Percentiles rank a stretch among this genome's conserved stretches.
These are phyloP conservation scores for Drosophila koepferae DNA, from an alignment of 2,888 invertebrate species.

Conservation along the genomic window DNA sequence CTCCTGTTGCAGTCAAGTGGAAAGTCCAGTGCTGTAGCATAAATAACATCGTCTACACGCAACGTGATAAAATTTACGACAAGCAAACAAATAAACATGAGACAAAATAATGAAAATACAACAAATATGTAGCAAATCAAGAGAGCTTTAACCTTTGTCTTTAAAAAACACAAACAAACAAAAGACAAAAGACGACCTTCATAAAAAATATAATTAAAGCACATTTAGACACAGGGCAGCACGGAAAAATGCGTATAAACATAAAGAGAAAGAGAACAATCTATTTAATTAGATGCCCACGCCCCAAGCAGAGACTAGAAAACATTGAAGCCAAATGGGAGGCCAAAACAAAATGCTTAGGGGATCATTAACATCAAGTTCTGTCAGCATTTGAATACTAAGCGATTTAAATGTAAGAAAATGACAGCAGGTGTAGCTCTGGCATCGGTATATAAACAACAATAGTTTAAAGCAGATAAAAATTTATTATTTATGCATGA, in stretches of 20 bases:
- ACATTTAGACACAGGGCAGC: slow-evolving; percentile 20
- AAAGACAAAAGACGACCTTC: slow-evolving; percentile 8
- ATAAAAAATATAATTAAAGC: slow-evolving; percentile 46
- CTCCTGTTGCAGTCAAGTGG: slow-evolving; percentile 34
- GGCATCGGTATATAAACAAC: neutral
- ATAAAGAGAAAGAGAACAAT: slow-evolving; percentile 22
- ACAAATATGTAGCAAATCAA: slow-evolving; percentile 20
- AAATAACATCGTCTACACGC: slow-evolving; percentile 35
- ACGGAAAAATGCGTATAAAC: slow-evolving; percentile 17
- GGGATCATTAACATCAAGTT: slow-evolving; percentile 20
- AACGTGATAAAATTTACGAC: slow-evolving; percentile 51
- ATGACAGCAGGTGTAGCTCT: slow-evolving; percentile 23
- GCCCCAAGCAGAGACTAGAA: slow-evolving; percentile 14
- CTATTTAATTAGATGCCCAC: slow-evolving; percentile 58
- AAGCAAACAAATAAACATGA: slow-evolving; percentile 27
- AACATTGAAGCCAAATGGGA: neutral
- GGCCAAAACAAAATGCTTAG: slow-evolving; percentile 9
- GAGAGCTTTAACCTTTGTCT: slow-evolving; percentile 23
- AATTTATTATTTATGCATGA: neutral
- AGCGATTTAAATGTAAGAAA: slow-evolving; percentile 9
- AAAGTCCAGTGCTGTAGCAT: slow-evolving; percentile 23
- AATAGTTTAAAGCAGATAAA: neutral
- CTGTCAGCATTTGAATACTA: slow-evolving; percentile 39
- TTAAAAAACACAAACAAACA: slow-evolving; percentile 1
- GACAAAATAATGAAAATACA: slow-evolving; percentile 40